A percentile compares a stretch with the other conserved stretches of the same genome.
These are phyloP conservation scores for Linepithema humile DNA, from an alignment of 1,140 invertebrate species.

Conservation along the genomic window DNA sequence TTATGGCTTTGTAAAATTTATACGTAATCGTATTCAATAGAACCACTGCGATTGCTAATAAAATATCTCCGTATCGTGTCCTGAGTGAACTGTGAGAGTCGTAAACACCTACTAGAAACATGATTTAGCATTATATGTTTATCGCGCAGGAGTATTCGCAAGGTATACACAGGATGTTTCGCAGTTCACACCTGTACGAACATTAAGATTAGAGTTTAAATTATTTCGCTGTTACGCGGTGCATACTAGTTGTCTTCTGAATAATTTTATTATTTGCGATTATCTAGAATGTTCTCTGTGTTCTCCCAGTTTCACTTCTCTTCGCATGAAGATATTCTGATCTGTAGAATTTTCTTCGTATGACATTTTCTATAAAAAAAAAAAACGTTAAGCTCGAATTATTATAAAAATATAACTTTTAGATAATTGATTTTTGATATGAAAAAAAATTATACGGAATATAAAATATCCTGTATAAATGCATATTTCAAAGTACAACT, in stretches of 20 bases:
- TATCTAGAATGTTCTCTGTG: not conserved
- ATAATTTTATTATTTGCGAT: not conserved
- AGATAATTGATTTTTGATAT: not conserved
- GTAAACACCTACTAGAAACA: not conserved
- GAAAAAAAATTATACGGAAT: not conserved
- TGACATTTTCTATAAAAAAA: not conserved
- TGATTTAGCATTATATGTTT: not conserved
- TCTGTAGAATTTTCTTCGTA: not conserved
- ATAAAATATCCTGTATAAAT: not conserved
- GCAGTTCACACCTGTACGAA: not conserved
- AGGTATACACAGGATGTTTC: not conserved
- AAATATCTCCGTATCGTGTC: not conserved
- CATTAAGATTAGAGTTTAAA: not conserved
- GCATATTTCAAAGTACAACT: not conserved
- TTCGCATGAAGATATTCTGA: not conserved
- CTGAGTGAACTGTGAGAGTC: not conserved
- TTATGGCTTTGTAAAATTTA: conserved; percentile 7
- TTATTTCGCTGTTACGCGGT: not conserved
- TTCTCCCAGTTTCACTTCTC: not conserved
- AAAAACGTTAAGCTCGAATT: not conserved
- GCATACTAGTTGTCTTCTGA: not conserved
- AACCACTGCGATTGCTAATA: not conserved
- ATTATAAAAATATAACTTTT: not conserved
- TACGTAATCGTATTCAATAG: not conserved
- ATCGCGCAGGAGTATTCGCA: not conserved